Evolutionary conservation across 2,113 vertebrate genomes (phyloP), one percentile per base, ranked within the genome.

Genomic region (Syngnathus typhle): DNA sequence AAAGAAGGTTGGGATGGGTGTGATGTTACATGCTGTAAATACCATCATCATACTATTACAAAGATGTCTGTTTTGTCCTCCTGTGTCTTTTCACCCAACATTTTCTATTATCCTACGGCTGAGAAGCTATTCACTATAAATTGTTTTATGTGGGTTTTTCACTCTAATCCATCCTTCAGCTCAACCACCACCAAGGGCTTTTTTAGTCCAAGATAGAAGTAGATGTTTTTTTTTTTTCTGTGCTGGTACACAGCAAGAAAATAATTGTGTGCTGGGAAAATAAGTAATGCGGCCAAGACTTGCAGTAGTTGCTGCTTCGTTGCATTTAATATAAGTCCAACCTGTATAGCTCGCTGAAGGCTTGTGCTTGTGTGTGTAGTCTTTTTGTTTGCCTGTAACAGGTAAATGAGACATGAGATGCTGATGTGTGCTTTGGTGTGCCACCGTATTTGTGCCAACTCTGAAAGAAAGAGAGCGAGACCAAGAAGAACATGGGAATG

Each of bases 401-500:
- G 73, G 64, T 68, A 82, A 79, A 79, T 65, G 46, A 77, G 70
- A 66, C 5, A 9, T 16, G 62, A 60, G 63, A 3, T 73, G 74
- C 65, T 36, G 15, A 49, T 18, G 43, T 73, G 67, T 63, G 65
- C 51, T 41, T 37, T 38, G 23, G 47, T 46, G 64, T 67, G 19
- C 60, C 52, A 54, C 69, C 79, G 73, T 70, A 78, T 80, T 73
- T 67, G 72, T 80, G 61, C 76, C 70, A 78, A 78, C 60, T 76
- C 60, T 32, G 71, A 78, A 64, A 38, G 74, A 72, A 72, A 78
- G 62, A 76, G 65, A 43, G 72, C 67, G 73, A 78, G 78, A 79
- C 7, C 18, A 80, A 77, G 69, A 80, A 66, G 73, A 67, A 64
- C 49, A 39, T 44, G 84, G 77, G 82, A 87, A 84, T 71, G 79